Base-by-base conservation (phyloP, 2,797 vertebrate genomes). In the Argya squamiceps region DNA sequence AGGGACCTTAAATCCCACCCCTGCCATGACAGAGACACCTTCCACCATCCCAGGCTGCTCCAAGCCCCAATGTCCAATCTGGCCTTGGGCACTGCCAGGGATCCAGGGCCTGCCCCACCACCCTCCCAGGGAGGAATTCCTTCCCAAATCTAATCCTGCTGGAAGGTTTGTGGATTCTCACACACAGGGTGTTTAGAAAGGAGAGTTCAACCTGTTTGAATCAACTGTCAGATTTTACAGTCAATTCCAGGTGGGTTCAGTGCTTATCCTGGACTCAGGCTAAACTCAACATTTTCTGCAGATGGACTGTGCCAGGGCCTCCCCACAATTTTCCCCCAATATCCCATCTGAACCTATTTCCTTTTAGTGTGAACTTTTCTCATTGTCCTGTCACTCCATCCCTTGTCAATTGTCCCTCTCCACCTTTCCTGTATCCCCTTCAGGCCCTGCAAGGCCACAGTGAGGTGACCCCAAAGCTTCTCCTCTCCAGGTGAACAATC, bases 121-220 rank as follows among this genome's bases (percentile, higher is more conserved):
- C 14, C 29, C 30, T 77, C 4, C 0, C 30, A 69, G 34, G 5
- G 4, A 30, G 0, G 0, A 1, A 69, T 44, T 41, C 17, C 3
- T 41, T 41, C 50, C 58, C 14, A 18, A 10, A 44, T 8, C 20
- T 2, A 9, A 17, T 29, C 27, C 41, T 29, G 7, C 29, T 24
- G 50, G 53, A 37, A 80, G 17, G 18, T 10, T 4, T 22, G 11
- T 50, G 8, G 19, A 19, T 73, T 78, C n/a, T 79, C 49, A 17
- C 56, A 29, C 10, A 13, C 3, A 17, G n/a, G n/a, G n/a, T n/a
- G n/a, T 67, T 94, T 27, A 21, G 20, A 37, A 67, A 73, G 18
- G 18, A 36, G 24, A 88, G 9, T 37, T 64, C 5, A 27, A 26
- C 43, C 67, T 76, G 6, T 81, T 90, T 76, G 63, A 39, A 58